Evolutionary conservation across 1,140 invertebrate genomes (phyloP), one percentile per base, ranked within the genome.

Genomic region (Leguminivora glycinivorella): DNA sequence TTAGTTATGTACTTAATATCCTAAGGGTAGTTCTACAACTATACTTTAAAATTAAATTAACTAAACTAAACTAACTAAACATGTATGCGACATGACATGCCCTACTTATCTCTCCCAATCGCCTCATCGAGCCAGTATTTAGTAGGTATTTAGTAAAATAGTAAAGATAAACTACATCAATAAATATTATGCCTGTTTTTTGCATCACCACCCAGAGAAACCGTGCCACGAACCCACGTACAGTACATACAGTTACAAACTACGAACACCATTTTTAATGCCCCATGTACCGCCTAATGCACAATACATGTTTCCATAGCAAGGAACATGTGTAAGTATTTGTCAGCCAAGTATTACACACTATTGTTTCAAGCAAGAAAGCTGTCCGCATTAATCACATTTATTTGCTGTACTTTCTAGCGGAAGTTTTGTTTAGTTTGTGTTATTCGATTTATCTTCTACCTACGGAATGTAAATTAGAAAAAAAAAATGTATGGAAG

Each of bases 301-400:
- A 70, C 63, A 63, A 77, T 56, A 31, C 73, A 56, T 77, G 75
- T 77, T 74, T 70, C 24, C 29, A 12, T 67, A 24, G 29, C 52
- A 67, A 22, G 14, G 12, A 60, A 77, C 75, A 75, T 24, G 38
- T 74, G 75, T 77, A 71, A 73, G 72, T 72, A 77, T 77, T 77
- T 74, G 75, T 76, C 67, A 60, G 58, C 60, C 19, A 67, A 73
- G 71, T 68, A 70, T 77, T 71, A 74, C 70, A 74, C 24, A 34
- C 67, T 63, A 77, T 77, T 77, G 75, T 77, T 71, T 70, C 1
- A 63, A 29, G 22, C 14, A 31, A n/a, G 58, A 63, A 34, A 63
- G 14, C 29, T 63, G 58, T 63, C 4, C 14, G 58, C 26, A 63
- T 63, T 63, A 63, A 63, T 63, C 58, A 63, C 31, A 63, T 29